A percentile compares a stretch with the other conserved stretches of the same genome.
Evolutionary conservation across 23 tunicate species (phyloP).

Genomic region (Styela plicata): DNA sequence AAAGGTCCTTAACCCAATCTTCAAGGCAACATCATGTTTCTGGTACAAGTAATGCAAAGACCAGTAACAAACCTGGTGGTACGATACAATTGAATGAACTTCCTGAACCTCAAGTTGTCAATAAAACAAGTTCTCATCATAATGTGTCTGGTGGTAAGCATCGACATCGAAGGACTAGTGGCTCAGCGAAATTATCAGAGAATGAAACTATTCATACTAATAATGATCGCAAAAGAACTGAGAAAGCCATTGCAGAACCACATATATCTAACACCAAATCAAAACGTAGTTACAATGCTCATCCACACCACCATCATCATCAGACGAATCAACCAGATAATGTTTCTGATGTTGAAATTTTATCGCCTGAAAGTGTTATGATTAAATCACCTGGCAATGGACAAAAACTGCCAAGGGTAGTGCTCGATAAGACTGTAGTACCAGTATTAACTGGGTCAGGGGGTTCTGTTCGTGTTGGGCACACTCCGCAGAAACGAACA

Average conservation of each 20-base stretch:
- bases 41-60: not conserved
- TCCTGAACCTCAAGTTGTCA: conserved; percentile 2
- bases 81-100: conserved; percentile 6
- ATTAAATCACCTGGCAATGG: not conserved
- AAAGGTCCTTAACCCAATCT: not conserved
- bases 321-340: not conserved
- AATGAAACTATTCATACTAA: not conserved
- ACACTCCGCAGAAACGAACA: conserved; percentile 9
- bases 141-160: not conserved
- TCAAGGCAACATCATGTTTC: not conserved
- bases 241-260: not conserved
- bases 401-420: conserved; percentile 7
- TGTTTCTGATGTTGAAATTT: not conserved
- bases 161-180: not conserved
- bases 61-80: not conserved
- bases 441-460: not conserved
- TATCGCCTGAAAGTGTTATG: conserved; percentile 13
- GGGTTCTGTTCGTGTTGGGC: not conserved
- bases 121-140: not conserved
- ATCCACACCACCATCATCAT: conserved; percentile 19
- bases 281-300: not conserved
- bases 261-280: not conserved
- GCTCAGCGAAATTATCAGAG: not conserved
- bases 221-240: not conserved
- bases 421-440: conserved; percentile 6